Percentiles rank a stretch among this genome's conserved stretches.
These are phyloP conservation scores for Anguilla rostrata DNA, from an alignment of 2,113 vertebrate species.

Conservation along the genomic window DNA sequence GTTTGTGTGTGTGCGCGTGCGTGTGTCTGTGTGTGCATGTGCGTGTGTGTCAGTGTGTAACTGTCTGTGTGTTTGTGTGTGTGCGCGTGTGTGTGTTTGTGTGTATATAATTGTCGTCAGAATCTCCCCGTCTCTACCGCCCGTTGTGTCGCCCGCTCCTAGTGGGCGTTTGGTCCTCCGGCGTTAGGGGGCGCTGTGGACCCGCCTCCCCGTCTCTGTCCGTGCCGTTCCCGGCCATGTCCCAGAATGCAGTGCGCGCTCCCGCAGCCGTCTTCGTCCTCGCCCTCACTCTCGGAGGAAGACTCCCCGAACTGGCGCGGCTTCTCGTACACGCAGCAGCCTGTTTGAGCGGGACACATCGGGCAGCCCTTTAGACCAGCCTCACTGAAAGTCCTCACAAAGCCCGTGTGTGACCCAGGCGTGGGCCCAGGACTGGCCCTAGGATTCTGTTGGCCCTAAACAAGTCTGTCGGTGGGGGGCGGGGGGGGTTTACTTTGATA, in stretches of 20 bases:
- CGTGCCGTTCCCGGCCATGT: slow-evolving; percentile 73
- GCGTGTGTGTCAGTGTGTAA: slow-evolving; percentile 34
- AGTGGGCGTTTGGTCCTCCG: slow-evolving; percentile 60
- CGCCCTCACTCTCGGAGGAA: slow-evolving; percentile 88
- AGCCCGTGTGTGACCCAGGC: too few relatives aligned
- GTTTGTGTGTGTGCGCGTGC: too few relatives aligned
- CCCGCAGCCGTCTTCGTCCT: slow-evolving; percentile 82
- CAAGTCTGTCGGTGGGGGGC: too few relatives aligned
- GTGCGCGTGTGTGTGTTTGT: slow-evolving; percentile 1
- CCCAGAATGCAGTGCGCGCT: slow-evolving; percentile 88
- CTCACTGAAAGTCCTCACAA: too few relatives aligned
- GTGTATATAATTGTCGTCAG: slow-evolving; percentile 37
- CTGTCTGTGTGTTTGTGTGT: slow-evolving; percentile 24
- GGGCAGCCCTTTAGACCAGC: background rate
- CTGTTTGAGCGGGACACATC: slow-evolving; percentile 49
- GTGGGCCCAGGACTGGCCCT: too few relatives aligned
- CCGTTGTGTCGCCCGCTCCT: slow-evolving; percentile 29
- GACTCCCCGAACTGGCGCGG: slow-evolving; percentile 86
- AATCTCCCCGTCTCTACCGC: slow-evolving; percentile 25
- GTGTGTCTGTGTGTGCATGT: slow-evolving; percentile 11
- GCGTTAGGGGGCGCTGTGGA: slow-evolving; percentile 60
- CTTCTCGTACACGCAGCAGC: slow-evolving; percentile 92
- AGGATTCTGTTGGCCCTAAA: too few relatives aligned
- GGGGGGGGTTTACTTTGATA: too few relatives aligned
- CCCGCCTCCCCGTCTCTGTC: slow-evolving; percentile 67